Conservation (phyloP, 2,113 vertebrate species). For the Saguinus imperator region DNA sequence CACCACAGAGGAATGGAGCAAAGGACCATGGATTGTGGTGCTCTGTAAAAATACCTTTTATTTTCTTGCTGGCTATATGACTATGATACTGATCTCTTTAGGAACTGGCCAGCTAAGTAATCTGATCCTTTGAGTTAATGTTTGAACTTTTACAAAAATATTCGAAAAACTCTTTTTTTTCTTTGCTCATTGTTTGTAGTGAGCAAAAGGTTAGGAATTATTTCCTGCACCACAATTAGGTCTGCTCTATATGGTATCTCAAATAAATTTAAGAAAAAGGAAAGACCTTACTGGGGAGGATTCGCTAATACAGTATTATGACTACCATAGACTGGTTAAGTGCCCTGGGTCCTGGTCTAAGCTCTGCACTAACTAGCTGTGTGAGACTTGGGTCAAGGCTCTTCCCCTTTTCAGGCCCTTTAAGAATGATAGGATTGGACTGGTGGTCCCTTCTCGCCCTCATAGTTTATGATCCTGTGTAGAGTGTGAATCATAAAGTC, state of each 20-base stretch:
- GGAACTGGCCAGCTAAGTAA: background rate
- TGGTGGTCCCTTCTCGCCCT: background rate
- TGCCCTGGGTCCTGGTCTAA: background rate
- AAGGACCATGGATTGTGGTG: background rate
- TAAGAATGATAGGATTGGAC: background rate
- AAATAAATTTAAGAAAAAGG: background rate
- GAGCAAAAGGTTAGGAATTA: constrained; percentile 7
- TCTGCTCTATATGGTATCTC: background rate
- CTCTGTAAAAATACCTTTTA: background rate
- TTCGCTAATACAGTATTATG: background rate
- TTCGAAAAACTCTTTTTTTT: background rate
- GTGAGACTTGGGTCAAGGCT: background rate
- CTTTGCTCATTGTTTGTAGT: background rate
- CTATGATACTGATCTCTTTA: background rate
- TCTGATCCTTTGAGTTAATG: background rate
- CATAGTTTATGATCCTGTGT: background rate
- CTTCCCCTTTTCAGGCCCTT: background rate
- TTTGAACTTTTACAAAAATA: background rate
- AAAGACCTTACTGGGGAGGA: background rate
- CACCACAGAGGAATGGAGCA: background rate
- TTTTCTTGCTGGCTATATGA: background rate
- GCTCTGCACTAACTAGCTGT: background rate
- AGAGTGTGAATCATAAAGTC: background rate
- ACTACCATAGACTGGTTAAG: background rate
- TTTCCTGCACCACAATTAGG: background rate